Conservation (phyloP, 2,888 invertebrate genomes). For the Acanthopleura granulata region DNA sequence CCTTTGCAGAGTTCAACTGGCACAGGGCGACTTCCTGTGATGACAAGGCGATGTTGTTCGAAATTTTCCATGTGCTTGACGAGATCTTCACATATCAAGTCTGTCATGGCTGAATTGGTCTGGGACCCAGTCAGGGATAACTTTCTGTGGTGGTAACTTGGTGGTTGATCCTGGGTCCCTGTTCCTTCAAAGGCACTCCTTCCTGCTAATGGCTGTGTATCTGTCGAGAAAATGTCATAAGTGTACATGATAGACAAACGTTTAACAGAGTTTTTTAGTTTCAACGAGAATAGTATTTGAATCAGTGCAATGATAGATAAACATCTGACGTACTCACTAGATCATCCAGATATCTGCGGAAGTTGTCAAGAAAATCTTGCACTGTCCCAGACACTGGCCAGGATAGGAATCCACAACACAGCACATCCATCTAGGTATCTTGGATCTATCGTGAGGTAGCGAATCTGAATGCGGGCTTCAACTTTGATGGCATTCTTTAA, state of each 20-base stretch:
- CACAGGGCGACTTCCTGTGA: neutral
- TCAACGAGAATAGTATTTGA: too few species aligned
- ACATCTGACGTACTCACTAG: neutral
- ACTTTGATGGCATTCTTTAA: neutral
- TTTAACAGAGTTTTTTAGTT: too few species aligned
- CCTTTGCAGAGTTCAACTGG: neutral
- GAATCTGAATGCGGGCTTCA: neutral
- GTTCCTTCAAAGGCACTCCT: too few species aligned
- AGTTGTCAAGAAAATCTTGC: neutral
- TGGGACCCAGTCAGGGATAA: neutral
- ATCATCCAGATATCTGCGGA: neutral
- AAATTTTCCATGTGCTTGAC: neutral
- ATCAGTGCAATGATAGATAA: neutral
- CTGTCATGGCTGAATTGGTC: neutral
- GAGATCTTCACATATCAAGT: neutral
- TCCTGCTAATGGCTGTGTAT: too few species aligned
- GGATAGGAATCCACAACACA: neutral
- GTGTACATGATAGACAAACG: too few species aligned
- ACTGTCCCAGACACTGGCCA: constrained; percentile 6
- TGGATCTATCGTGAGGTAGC: neutral
- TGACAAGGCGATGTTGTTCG: neutral
- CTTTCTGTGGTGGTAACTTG: neutral
- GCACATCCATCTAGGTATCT: constrained; percentile 3
- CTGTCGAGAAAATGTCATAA: too few species aligned
- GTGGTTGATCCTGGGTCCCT: neutral